Evolutionary conservation across 2,888 invertebrate genomes (phyloP), one percentile per base, ranked within the genome.

Genomic region (Philopedon plagiatum): DNA sequence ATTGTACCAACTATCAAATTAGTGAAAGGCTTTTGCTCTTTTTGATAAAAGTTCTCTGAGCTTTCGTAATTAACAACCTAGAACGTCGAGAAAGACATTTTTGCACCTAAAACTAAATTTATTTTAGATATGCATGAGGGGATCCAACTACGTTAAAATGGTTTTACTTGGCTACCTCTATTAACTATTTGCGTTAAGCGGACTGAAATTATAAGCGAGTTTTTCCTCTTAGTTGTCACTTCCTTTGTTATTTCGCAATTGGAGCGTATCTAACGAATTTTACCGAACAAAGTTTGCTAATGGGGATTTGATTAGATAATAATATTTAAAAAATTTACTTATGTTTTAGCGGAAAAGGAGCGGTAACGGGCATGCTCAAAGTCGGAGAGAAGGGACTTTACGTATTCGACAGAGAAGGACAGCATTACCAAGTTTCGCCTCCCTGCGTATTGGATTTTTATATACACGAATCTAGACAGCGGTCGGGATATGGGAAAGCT

Each of bases 391-490:
- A 98, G 87, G 93, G 94, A 81, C 87, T 99, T 62, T 99, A 94
- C 87, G 89, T 98, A 61, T 92, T 92, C 83, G 94, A 95, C 83
- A 88, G 89, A 78, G 85, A 87, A 64, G 92, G 92, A 13, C 86
- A 87, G 57, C 91, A 93, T 77, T 92, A 91, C 83, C 94, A 96
- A 84, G 88, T 94, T 69, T 90, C 93, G 76, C 93, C 97, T 0
- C 88, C 95, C 11, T 98, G 97, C 84, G 90, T 98, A 67, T 89
- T 99, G 57, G 98, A 99, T 85, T 98, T 99, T 87, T 99, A 94
- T 85, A 91, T 99, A 21, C 90, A 94, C 81, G 93, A 93, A 83
- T 90, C 93, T 1, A 89, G 91, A 54, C 98, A 98, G 86, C 91
- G 98, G 65, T 90, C 90, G 83, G 98, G 98, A 1, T 89, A 92